Evolutionary conservation across 2,113 vertebrate species (phyloP).

Genomic region (Cyprinodon variegatus): DNA sequence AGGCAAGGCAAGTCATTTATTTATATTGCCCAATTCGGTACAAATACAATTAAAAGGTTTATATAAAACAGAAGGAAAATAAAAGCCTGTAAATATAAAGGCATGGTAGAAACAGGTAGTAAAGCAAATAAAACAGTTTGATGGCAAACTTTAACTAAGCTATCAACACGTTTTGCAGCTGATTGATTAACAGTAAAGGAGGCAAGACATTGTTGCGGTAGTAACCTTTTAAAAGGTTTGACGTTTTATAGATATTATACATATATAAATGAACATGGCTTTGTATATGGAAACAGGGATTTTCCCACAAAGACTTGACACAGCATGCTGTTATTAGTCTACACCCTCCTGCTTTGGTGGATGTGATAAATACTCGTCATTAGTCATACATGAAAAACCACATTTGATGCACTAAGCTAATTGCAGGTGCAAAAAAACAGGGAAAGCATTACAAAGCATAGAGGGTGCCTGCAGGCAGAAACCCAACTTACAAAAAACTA

Average conservation of each 20-base stretch:
- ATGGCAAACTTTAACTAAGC: too few species aligned
- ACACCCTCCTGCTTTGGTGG: slow-evolving; percentile 32
- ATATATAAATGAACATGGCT: slow-evolving; percentile 17
- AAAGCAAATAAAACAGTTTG: too few species aligned
- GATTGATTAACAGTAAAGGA: too few species aligned
- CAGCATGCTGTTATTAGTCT: slow-evolving; percentile 25
- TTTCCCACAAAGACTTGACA: slow-evolving; percentile 33
- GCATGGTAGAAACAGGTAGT: too few species aligned
- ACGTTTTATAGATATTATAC: not conserved
- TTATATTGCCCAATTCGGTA: too few species aligned
- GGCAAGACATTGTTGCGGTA: too few species aligned
- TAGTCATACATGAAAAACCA: slow-evolving; percentile 68
- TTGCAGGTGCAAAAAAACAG: slow-evolving; percentile 63
- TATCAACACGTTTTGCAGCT: too few species aligned
- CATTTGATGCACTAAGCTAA: slow-evolving; percentile 65
- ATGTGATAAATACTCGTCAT: slow-evolving; percentile 62
- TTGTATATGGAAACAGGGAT: slow-evolving; percentile 30
- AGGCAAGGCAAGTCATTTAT: too few species aligned
- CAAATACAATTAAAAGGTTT: too few species aligned
- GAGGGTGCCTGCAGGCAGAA: slow-evolving; percentile 52
- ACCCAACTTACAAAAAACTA: slow-evolving; percentile 53
- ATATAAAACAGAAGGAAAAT: too few species aligned
- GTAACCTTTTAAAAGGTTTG: not conserved
- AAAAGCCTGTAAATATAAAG: too few species aligned
- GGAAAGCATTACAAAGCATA: slow-evolving; percentile 54